Evolutionary conservation across 2,797 vertebrate species (phyloP), one percentile per base, ranked within the genome.

Genomic region (Kryptolebias ocellatus): DNA sequence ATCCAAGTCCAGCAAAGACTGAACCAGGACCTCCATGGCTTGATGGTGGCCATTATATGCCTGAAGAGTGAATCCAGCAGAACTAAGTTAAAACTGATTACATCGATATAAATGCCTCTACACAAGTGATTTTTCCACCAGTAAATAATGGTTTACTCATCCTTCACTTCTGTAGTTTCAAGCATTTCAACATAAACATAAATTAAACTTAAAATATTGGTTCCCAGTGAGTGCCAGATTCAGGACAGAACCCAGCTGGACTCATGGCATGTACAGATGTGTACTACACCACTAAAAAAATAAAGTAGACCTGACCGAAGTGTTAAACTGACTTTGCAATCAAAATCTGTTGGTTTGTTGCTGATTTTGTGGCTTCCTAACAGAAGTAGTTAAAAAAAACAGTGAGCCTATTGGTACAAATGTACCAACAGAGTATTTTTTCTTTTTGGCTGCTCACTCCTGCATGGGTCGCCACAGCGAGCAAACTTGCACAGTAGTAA

Each of bases 21-120:
- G 97, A 6, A 99, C 96, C 73, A 99, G 91, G 51, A 99, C 96
- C 92, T 99, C 97, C 89, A 99, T 92, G 27, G 97, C 98, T 64
- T 97, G 96, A 84, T 98, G 96, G 83, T 99, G 98, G 74, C 98
- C 97, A 4, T 99, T 98, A 87, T 98, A 98, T 4, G 97, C 98
- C 98, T 99, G 73, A 18, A 82, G 83, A 37, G 60, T 54, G 0
- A 42, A 52, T 64, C 60, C 1, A 39, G 1, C 4, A n/a, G 11
- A 1, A 69, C 24, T 16, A 27, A 14, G 50, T 64, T 29, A 20
- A 29, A 24, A 24, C 3, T 24, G 34, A 55, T 1, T 1, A 50
- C 31, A 46, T 2, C 18, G 29, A 34, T 28, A 53, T 27, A 5
- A 16, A 42, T 1, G 14, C 6, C 14, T 17, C 37, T 63, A 12